Evolutionary conservation across 1,140 invertebrate species (phyloP), one percentile per base, ranked within the genome.

Genomic region (Solenopsis invicta): DNA sequence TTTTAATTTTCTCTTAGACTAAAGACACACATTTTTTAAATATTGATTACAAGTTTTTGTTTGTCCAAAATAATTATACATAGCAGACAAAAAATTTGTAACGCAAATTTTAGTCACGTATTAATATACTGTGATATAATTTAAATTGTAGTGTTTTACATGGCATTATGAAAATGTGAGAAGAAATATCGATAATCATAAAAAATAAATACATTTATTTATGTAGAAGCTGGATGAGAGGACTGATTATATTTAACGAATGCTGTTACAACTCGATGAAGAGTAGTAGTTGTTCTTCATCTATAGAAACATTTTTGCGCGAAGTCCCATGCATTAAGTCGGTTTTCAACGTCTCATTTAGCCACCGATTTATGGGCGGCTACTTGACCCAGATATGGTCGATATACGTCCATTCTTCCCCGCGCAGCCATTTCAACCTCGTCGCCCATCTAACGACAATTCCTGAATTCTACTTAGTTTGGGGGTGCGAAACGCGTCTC

Each of bases 261-360:
- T 59, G 45, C 24, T 12, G 61, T 13, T 50, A 37, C 50, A 74
- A 71, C 52, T 87, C 72, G 59, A 78, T 78, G 85, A 88, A 88
- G 72, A 86, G 62, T 59, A 52, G 5, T n/a, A 41, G 62, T 69
- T 86, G 89, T 67, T 74, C 81, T 18, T 75, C 41, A 61, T 34
- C 62, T 13, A 13, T 52, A 29, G 62, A 41, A 13, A n/a, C 59
- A 77, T 52, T 3, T 29, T 54, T 45, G 48, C 24, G n/a, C 59
- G 52, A 16, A 69, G 86, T 41, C 67, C 86, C 67, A 91, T 92
- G 86, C 89, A 92, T 92, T 92, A 91, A 81, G 89, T 91, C 72
- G 85, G 66, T 91, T 93, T 91, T 89, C 88, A 92, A 92, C 87
- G 91, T 92, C 88, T 92, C 92, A 92, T 92, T 93, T 92, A 92